phyloP scores from a whole-genome alignment of 1,140 invertebrate species.

The Prorops nasuta region DNA sequence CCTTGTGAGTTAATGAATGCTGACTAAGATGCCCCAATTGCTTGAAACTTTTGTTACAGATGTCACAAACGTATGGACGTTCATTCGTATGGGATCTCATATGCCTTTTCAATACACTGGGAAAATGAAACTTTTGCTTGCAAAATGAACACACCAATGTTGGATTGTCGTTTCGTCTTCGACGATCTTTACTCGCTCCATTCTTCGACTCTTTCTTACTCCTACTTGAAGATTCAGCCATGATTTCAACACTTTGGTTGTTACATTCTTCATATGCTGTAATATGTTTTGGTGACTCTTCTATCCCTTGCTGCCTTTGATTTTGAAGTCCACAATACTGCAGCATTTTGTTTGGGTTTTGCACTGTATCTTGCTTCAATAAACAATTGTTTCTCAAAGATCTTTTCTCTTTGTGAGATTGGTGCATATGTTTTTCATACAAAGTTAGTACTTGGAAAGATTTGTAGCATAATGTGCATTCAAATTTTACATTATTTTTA shows the following conservation, averaged over 20 bases:
- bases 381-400: no score
- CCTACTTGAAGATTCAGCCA: no score
- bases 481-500: conserved; percentile 10
- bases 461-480: conserved; percentile 32
- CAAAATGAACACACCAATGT: conserved; percentile 28
- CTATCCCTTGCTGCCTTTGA: no score
- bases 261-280: no score
- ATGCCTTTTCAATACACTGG: conserved; percentile 65
- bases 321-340: no score
- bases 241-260: no score
- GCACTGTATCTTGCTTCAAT: no score
- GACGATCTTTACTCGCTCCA: no score
- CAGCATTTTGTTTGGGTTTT: no score
- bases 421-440: conserved; percentile 30
- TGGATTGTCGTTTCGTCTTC: no score
- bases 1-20: conserved; percentile 58
- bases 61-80: conserved; percentile 61
- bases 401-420: conserved; percentile 20
- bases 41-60: conserved; percentile 59
- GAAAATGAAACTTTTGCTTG: conserved; percentile 40
- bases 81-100: conserved; percentile 72
- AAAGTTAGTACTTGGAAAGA: conserved; percentile 26
- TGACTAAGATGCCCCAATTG: conserved; percentile 58
- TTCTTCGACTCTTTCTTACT: no score
- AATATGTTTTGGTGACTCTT: no score